Conservation (phyloP, 2,888 invertebrate species). For the Lasiommata megera region DNA sequence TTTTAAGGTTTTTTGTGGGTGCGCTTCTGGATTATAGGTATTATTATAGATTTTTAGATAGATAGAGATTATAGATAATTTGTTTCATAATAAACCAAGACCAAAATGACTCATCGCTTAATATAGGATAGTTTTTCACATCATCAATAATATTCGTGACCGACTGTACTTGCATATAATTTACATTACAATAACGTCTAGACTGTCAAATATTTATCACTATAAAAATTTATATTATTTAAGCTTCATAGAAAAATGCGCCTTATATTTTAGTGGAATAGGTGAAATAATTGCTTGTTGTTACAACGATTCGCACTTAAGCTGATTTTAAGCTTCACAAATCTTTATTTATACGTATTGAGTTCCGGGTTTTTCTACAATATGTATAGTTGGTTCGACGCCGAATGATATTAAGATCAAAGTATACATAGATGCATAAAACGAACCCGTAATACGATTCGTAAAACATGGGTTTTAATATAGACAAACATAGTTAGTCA, state of each 20-base stretch:
- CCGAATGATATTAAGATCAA: neutral
- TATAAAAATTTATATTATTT: neutral
- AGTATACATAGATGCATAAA: neutral
- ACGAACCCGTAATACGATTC: no score
- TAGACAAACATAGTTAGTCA: no score
- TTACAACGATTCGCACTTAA: constrained; percentile 1
- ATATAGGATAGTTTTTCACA: neutral
- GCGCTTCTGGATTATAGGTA: no score
- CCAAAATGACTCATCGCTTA: neutral
- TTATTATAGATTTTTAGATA: no score
- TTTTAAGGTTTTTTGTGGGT: no score
- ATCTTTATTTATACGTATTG: constrained; percentile 13
- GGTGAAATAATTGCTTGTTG: neutral
- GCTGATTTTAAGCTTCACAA: constrained; percentile 14
- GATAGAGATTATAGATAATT: no score
- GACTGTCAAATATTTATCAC: constrained; percentile 18
- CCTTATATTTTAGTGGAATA: neutral
- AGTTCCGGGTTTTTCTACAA: constrained; percentile 12
- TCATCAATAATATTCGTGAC: constrained; percentile 1
- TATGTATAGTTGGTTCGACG: neutral
- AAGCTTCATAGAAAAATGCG: neutral
- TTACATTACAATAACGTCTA: constrained; percentile 22
- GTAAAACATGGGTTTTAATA: no score
- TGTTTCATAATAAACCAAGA: neutral
- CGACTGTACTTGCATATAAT: constrained; percentile 15